These are phyloP conservation scores for Erebia aethiops DNA, from an alignment of 2,888 invertebrate genomes.

Conservation along the genomic window DNA sequence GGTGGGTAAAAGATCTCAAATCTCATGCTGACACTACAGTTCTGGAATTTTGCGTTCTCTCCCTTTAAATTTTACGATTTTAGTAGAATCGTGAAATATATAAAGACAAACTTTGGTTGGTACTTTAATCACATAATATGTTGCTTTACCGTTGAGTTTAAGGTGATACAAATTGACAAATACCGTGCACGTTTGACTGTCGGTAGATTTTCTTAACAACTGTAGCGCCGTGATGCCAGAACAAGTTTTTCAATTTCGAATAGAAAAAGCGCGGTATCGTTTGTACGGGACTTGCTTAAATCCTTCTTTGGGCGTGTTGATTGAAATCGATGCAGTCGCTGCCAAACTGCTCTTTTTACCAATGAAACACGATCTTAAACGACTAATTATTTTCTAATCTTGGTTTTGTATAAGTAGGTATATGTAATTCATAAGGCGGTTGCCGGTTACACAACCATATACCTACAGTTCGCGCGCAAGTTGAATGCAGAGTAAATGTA, in stretches of 20 bases:
- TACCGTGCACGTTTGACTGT: background rate
- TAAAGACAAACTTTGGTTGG: too few species aligned
- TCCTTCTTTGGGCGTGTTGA: background rate
- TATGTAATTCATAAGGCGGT: background rate
- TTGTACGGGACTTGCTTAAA: background rate
- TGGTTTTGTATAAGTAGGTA: background rate
- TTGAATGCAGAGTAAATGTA: too few species aligned
- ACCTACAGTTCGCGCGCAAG: too few species aligned
- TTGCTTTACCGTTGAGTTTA: too few species aligned
- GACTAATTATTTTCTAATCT: background rate
- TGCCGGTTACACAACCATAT: too few species aligned
- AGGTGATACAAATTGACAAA: background rate
- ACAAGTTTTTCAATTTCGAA: constrained; percentile 37
- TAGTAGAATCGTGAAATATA: too few species aligned
- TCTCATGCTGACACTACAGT: too few species aligned
- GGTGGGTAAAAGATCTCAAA: too few species aligned
- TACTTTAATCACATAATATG: too few species aligned
- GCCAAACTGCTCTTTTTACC: background rate
- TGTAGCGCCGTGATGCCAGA: constrained; percentile 29
- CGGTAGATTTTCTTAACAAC: constrained; percentile 8
- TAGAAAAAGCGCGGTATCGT: constrained; percentile 4
- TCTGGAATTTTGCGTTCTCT: too few species aligned
- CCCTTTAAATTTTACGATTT: too few species aligned
- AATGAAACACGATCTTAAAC: background rate
- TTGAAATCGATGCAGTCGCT: constrained; percentile 3